Evolutionary conservation across 2,797 vertebrate species (phyloP).

Genomic region (Coendou prehensilis): DNA sequence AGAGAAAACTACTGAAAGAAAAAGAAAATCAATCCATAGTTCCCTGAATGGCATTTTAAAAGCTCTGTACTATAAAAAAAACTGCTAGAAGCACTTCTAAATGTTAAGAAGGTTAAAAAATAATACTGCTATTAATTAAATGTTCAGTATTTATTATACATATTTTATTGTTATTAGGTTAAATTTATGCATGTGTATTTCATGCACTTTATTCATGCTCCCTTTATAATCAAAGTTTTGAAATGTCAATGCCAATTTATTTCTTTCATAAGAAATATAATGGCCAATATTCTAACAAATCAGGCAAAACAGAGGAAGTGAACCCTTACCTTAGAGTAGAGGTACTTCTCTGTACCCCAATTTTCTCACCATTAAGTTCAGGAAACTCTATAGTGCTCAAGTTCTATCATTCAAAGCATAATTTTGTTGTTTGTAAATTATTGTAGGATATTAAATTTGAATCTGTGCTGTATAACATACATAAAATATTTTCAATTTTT

Average conservation of each 20-base stretch:
- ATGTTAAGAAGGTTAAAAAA: conserved; percentile 25
- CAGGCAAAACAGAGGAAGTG: neutral
- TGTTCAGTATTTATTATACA: conserved; percentile 1
- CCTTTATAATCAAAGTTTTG: conserved; percentile 18
- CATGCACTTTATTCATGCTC: neutral
- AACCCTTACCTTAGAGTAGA: neutral
- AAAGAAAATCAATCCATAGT: conserved; percentile 15
- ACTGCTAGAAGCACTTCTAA: conserved; percentile 35
- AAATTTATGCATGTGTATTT: conserved; percentile 11
- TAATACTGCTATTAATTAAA: conserved; percentile 34
- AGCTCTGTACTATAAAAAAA: conserved; percentile 33
- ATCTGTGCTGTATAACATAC: conserved; percentile 5
- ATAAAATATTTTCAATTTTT: conserved; percentile 47
- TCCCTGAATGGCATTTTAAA: conserved; percentile 66
- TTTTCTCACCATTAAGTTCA: neutral
- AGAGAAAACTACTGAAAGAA: conserved; percentile 21
- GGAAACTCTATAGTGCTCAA: neutral
- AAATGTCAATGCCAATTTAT: conserved; percentile 14
- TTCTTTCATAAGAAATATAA: neutral
- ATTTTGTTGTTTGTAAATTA: conserved; percentile 13
- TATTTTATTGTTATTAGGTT: conserved; percentile 6
- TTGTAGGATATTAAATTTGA: neutral
- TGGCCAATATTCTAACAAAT: neutral
- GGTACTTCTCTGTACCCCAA: neutral
- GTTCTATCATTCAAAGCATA: neutral